These are phyloP conservation scores for Zingel zingel DNA, from an alignment of 2,113 vertebrate genomes.

Conservation along the genomic window DNA sequence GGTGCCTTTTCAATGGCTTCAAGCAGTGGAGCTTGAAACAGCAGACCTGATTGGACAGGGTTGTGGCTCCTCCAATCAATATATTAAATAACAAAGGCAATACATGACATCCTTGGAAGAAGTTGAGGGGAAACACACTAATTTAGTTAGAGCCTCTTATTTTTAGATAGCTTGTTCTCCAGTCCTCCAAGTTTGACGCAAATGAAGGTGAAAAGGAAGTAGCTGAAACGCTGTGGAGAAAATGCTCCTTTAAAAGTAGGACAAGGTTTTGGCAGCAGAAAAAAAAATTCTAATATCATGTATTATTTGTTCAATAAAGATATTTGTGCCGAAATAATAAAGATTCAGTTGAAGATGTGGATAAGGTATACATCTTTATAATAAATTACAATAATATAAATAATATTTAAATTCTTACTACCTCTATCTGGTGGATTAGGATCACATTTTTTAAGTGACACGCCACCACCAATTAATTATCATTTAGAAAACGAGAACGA, in stretches of 20 bases:
- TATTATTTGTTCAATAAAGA: not conserved
- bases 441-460: not conserved
- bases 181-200: not conserved
- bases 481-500: not conserved
- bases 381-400: not conserved
- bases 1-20: constrained; percentile 43
- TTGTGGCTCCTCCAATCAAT: constrained; percentile 41
- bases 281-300: not conserved
- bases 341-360: not conserved
- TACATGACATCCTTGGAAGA: constrained; percentile 42
- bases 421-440: not conserved
- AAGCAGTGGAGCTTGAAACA: constrained; percentile 51
- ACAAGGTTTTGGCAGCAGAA: constrained; percentile 1
- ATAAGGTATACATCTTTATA: not conserved
- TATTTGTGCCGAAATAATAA: not conserved
- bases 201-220: not conserved
- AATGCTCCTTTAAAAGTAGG: constrained; percentile 4
- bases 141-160: constrained; percentile 8
- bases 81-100: constrained; percentile 40
- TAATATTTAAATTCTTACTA: not conserved
- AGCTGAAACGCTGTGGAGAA: not conserved
- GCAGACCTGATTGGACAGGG: constrained; percentile 44
- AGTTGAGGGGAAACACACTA: constrained; percentile 42
- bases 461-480: not conserved
- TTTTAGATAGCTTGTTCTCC: not conserved